A percentile compares a stretch with the other conserved stretches of the same genome.
These are phyloP conservation scores for Petrocephalus zakoni DNA, from an alignment of 2,113 vertebrate species.

Conservation along the genomic window DNA sequence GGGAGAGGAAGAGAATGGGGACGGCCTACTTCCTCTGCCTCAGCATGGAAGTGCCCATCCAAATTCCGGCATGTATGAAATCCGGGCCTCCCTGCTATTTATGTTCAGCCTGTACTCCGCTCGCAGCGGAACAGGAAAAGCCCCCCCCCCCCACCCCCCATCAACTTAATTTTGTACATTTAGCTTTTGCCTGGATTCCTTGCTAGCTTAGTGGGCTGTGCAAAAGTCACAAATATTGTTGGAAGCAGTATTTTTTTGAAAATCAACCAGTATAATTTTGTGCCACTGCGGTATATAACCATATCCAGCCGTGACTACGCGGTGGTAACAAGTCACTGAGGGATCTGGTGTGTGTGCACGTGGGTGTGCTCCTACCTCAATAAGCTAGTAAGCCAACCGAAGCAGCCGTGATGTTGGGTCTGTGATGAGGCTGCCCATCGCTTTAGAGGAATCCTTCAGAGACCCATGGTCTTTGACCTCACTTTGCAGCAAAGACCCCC, in stretches of 20 bases:
- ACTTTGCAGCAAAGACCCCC: background rate
- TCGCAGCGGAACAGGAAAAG: background rate
- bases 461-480: background rate
- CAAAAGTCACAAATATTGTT: background rate
- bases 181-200: background rate
- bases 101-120: background rate
- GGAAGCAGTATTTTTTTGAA: background rate
- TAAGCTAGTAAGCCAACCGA: background rate
- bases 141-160: no score
- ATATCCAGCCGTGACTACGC: background rate
- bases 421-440: background rate
- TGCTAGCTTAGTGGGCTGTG: background rate
- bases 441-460: background rate
- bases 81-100: conserved; percentile 9
- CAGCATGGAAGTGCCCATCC: background rate
- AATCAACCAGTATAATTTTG: background rate
- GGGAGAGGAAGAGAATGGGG: background rate
- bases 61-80: background rate
- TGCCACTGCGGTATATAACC: background rate
- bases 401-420: background rate
- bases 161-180: background rate
- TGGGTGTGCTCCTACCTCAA: background rate
- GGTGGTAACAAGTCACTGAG: background rate
- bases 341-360: background rate
- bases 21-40: background rate